Evolutionary conservation across 2,113 vertebrate genomes (phyloP).

Genomic region (Oryzias woworae): DNA sequence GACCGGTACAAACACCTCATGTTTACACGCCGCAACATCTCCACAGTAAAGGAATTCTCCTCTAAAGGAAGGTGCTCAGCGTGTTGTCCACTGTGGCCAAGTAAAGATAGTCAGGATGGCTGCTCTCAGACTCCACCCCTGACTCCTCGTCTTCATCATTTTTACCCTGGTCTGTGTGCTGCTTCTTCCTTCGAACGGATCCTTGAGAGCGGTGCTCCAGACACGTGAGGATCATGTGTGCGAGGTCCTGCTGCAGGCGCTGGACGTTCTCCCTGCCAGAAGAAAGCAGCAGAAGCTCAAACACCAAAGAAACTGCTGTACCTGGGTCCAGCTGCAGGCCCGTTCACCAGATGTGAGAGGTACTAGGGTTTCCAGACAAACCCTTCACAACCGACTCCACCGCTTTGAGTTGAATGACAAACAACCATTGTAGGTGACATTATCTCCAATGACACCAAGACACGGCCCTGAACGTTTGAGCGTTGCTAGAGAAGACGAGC

Average conservation of each 20-base stretch:
- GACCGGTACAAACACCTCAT: no score
- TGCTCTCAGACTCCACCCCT: conserved; percentile 33
- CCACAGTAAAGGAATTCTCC: background rate
- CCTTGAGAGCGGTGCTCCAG: conserved; percentile 79
- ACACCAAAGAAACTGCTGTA: no score
- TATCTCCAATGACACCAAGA: no score
- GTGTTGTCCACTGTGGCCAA: conserved; percentile 81
- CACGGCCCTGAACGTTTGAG: no score
- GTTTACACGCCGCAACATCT: no score
- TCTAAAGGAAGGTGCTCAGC: conserved; percentile 82
- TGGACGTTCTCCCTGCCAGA: conserved; percentile 89
- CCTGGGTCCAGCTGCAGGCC: no score
- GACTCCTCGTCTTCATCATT: conserved; percentile 14
- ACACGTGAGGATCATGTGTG: conserved; percentile 84
- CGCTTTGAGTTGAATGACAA: no score
- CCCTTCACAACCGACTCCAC: no score
- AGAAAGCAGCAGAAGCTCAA: background rate
- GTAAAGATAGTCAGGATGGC: conserved; percentile 87
- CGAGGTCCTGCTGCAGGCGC: conserved; percentile 87
- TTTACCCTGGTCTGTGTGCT: conserved; percentile 20
- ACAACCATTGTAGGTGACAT: no score
- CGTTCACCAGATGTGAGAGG: no score
- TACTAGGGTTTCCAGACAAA: no score
- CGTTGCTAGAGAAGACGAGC: no score
- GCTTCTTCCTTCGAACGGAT: conserved; percentile 57